These are phyloP conservation scores for Zaprionus gabonicus DNA, from an alignment of 1,140 invertebrate species.

Conservation along the genomic window DNA sequence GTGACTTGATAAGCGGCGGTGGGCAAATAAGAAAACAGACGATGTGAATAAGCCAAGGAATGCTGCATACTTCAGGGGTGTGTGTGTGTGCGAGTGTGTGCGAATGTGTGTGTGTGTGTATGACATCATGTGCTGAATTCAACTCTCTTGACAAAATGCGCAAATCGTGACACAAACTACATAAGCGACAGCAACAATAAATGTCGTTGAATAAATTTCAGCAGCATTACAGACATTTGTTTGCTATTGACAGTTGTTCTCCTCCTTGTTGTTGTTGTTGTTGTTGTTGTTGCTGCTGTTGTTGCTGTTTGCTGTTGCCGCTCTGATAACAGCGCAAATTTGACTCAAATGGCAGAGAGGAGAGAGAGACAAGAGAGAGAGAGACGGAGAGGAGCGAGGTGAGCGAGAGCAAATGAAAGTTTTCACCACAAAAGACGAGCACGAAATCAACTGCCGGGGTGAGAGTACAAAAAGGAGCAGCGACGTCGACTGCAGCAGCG, in stretches of 20 bases:
- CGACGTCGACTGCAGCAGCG: constrained; percentile 6
- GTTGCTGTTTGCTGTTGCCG: constrained; percentile 51
- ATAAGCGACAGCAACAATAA: constrained; percentile 58
- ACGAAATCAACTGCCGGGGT: constrained; percentile 38
- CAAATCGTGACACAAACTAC: constrained; percentile 52
- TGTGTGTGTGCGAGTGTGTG: not conserved
- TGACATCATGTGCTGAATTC: constrained; percentile 56
- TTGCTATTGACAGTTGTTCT: constrained; percentile 54
- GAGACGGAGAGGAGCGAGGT: constrained; percentile 10
- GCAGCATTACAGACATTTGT: constrained; percentile 63
- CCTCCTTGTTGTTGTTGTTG: constrained; percentile 11
- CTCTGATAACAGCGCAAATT: constrained; percentile 73
- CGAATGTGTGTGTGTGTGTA: constrained; percentile 5
- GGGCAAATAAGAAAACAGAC: constrained; percentile 8
- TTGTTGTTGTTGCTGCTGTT: constrained; percentile 40
- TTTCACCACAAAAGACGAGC: constrained; percentile 73
- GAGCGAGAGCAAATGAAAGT: constrained; percentile 58
- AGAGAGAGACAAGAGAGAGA: constrained; percentile 9
- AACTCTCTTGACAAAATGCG: constrained; percentile 45
- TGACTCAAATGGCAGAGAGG: constrained; percentile 41
- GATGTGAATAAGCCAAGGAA: constrained; percentile 17
- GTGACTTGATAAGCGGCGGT: constrained; percentile 29
- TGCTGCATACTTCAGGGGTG: constrained; percentile 51
- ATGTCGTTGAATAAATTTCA: constrained; percentile 68
- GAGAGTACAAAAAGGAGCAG: constrained; percentile 42